Evolutionary conservation across 1,140 invertebrate species (phyloP).

Genomic region (Halictus rubicundus): DNA sequence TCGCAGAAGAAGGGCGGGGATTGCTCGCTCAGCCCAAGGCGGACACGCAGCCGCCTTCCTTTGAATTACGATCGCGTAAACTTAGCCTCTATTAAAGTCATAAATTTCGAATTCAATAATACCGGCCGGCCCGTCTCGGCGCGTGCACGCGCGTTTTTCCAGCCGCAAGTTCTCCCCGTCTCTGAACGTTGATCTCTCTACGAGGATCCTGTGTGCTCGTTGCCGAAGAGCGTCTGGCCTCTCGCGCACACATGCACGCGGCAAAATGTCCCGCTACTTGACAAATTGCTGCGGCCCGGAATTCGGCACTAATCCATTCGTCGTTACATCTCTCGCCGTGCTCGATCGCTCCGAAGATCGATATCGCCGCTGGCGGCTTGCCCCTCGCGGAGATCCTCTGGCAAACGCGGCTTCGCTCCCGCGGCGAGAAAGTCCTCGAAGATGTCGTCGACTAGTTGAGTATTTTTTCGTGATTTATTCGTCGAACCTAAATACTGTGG

Average conservation of each 20-base stretch:
- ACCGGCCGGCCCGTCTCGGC: constrained; percentile 28
- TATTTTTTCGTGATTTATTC: background rate
- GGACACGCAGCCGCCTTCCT: constrained; percentile 69
- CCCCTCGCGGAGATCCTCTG: background rate
- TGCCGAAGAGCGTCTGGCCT: background rate
- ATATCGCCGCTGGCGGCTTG: constrained; percentile 48
- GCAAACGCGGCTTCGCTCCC: background rate
- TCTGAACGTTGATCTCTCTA: too few relatives aligned
- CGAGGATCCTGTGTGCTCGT: background rate
- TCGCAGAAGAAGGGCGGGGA: constrained; percentile 9
- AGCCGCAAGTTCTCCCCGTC: background rate
- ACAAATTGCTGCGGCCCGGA: constrained; percentile 55
- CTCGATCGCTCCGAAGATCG: constrained; percentile 32
- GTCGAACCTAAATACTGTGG: too few relatives aligned
- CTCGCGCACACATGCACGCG: constrained; percentile 2
- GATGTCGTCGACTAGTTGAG: too few relatives aligned
- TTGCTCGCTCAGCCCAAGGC: constrained; percentile 63
- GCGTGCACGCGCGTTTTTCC: background rate
- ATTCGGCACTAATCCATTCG: constrained; percentile 60
- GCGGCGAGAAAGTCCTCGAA: too few relatives aligned
- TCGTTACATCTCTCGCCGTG: constrained; percentile 28
- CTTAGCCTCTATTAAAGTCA: constrained; percentile 74
- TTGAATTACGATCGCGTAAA: constrained; percentile 72
- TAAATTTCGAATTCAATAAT: constrained; percentile 76
- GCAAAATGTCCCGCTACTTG: constrained; percentile 49